Evolutionary conservation across 1,140 invertebrate species (phyloP), one percentile per base, ranked within the genome.

Genomic region (Heterodera schachtii): DNA sequence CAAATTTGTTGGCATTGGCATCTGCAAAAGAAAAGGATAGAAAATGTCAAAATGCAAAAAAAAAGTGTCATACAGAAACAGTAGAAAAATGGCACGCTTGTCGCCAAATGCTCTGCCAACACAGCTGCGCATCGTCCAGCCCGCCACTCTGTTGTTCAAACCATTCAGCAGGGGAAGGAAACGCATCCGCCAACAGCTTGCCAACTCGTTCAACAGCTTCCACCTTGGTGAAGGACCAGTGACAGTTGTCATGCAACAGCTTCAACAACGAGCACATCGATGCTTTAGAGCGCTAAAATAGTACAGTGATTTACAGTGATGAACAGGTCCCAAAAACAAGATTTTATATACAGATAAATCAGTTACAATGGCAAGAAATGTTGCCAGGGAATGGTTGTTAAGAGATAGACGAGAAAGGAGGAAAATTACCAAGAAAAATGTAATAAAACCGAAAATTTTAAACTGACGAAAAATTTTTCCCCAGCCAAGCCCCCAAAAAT

Each of bases 221-320:
- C 44, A 67, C 67, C 52, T 86, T 86, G 11, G 84, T 77, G 46
- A 71, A 86, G 21, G 47, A n/a, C 84, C 85, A 86, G 31, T 83
- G 44, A 44, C 82, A 71, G 19, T 73, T 52, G 46, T 67, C 52
- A 44, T 81, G 19, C 19, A 86, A 46, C 44, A 74, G 31, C n/a
- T 67, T 60, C 3, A 85, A 66, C 43, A 86, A 31, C 5, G 79
- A 81, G 60, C 85, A 82, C 47, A 86, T 76, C 6, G 79, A 83
- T 13, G 82, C 84, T 31, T 84, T 70, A 69, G 82, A 85, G 19
- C 83, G 82, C 81, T 84, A 43, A 80, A 83, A 67, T 16, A 44
- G 2, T 31, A 16, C 31, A 31, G 31, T 31, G 31, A 31, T 31
- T 31, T 31, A 31, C 31, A 31, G 31, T 31, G 31, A 31, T 31